These are phyloP conservation scores for Saguinus oedipus DNA, from an alignment of 2,797 vertebrate genomes.

Conservation along the genomic window DNA sequence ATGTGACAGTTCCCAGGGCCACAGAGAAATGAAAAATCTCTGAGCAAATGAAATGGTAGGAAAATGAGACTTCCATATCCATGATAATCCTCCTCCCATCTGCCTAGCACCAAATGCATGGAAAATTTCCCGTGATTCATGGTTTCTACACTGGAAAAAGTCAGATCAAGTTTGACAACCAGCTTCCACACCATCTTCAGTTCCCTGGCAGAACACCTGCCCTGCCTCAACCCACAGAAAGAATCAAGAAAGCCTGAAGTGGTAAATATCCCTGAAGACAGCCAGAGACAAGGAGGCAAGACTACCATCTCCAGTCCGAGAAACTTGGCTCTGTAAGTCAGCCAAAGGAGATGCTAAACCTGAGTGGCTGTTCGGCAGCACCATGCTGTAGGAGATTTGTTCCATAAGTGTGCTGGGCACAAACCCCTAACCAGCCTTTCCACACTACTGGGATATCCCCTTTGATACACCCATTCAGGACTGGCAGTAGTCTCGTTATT, in stretches of 20 bases:
- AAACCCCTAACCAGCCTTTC: neutral
- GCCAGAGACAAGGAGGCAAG: neutral
- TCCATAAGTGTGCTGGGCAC: neutral
- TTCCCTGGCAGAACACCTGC: neutral
- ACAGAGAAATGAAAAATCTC: neutral
- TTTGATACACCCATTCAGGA: too few species aligned
- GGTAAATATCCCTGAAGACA: neutral
- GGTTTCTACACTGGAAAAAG: neutral
- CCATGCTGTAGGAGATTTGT: neutral
- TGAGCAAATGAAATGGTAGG: neutral
- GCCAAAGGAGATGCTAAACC: neutral
- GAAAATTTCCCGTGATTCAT: neutral
- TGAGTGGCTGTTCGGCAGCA: neutral
- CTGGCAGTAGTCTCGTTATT: too few species aligned
- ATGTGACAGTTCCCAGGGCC: neutral
- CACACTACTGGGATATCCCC: neutral
- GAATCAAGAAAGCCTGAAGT: neutral
- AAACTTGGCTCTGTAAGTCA: neutral
- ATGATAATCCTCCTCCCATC: neutral
- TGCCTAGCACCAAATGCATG: neutral
- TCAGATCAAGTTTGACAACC: neutral
- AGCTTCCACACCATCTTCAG: neutral
- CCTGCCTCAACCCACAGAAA: neutral
- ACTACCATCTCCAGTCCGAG: neutral
- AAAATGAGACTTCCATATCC: neutral